A percentile compares a stretch with the other conserved stretches of the same genome.
Evolutionary conservation across 2,888 invertebrate genomes (phyloP).

Genomic region (Andrena bicolor): DNA sequence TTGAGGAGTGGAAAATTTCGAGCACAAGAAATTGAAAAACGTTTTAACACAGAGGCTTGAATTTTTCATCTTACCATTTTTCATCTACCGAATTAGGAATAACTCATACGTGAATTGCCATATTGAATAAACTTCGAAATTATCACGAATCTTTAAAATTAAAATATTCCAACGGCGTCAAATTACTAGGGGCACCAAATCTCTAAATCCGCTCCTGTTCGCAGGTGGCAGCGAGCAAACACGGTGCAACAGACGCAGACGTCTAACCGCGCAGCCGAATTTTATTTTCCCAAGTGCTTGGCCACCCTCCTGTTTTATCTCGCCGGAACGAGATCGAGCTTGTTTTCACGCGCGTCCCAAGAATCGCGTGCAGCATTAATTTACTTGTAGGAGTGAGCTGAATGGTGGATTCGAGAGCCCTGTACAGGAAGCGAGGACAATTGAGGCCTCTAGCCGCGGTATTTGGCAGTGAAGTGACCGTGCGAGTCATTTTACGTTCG

Average conservation of each 20-base stretch:
- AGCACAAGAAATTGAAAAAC: no score
- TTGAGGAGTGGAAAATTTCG: no score
- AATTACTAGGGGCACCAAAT: no score
- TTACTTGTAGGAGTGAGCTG: not conserved
- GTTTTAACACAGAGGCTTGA: no score
- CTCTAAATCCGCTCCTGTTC: not conserved
- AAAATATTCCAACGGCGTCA: no score
- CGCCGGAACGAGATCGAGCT: slow-evolving; percentile 10
- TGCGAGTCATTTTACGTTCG: no score
- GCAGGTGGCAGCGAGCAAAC: slow-evolving; percentile 34
- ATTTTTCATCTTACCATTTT: no score
- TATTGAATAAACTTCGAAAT: no score
- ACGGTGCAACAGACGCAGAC: slow-evolving; percentile 26
- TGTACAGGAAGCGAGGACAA: slow-evolving; percentile 8
- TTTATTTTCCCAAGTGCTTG: slow-evolving; percentile 62
- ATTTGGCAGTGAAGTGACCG: no score
- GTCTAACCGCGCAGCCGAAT: slow-evolving; percentile 21
- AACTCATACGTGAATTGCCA: no score
- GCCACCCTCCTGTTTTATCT: slow-evolving; percentile 23
- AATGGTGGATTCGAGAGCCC: not conserved
- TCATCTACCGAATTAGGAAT: no score
- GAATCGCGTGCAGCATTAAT: slow-evolving; percentile 17
- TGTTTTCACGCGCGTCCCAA: slow-evolving; percentile 46
- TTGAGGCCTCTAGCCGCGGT: not conserved
- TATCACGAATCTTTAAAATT: no score